Evolutionary conservation across 2,888 invertebrate species (phyloP), one percentile per base, ranked within the genome.

Genomic region (Euproctis similis): DNA sequence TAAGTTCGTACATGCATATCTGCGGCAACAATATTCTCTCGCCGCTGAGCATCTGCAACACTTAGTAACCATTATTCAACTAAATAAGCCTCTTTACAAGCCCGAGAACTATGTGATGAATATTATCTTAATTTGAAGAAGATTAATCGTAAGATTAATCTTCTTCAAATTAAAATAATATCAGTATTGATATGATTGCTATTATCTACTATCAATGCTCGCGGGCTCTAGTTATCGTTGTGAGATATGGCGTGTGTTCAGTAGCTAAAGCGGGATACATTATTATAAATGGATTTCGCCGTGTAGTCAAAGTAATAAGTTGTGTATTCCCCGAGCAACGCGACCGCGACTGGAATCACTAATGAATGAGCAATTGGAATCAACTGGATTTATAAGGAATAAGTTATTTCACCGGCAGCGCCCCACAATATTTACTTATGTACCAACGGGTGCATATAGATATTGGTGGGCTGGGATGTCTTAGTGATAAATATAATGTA

Each of bases 331-430:
- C 68, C 61, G 60, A 49, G 48, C 64, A 60, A 58, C 59, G 64
- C 62, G n/a, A 58, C 64, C 66, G 63, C 69, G 60, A 56, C 63
- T 66, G 58, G 81, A 76, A 80, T 81, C 65, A 46, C 73, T 80
- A 82, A 82, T 81, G 78, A 77, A 76, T 65, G 62, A 59, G 80
- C 74, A 76, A 80, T 80, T 80, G 75, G 77, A 81, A 81, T 80
- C 76, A 67, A 69, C 71, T 67, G 74, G n/a, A 77, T 81, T 80
- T 81, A 82, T 81, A 80, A 70, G 78, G 78, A 75, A 66, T 75
- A 69, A 75, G 69, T 68, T 78, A 76, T 78, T 77, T 74, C 59
- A 53, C 65, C 53, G 48, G 53, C 58, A n/a, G n/a, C 59, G 64
- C 56, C 62, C 64, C 60, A 64, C 67, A 61, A 65, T 73, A 76